Evolutionary conservation across 2,113 vertebrate species (phyloP), one percentile per base, ranked within the genome.

Genomic region (Hippocampus guttulatus): DNA sequence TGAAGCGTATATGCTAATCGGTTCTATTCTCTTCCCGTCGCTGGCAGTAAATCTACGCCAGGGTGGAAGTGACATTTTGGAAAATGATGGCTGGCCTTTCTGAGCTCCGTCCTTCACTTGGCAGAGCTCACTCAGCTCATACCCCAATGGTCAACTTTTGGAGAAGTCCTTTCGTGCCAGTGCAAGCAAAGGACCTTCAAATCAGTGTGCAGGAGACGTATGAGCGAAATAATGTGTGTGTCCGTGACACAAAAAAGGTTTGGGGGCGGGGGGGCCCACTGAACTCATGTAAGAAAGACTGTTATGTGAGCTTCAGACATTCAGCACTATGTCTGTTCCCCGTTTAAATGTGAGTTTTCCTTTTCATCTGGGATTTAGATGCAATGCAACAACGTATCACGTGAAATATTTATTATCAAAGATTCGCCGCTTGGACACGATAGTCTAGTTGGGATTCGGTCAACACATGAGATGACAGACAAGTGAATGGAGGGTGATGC

Each of bases 51-150:
- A 67, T 57, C 62, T 69, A 66, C 63, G 65, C 66, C 67, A 8
- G 68, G 64, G 75, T 57, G 11, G 57, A 20, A 66, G 49, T 78
- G 85, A 78, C 75, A 76, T 83, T 81, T 79, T 58, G 61, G 55
- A 81, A 55, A 58, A 75, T 74, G 64, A 76, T 79, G 77, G 66
- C 68, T 62, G 71, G 30, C 70, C 68, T 72, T 72, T 61, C 55
- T 23, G 15, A 54, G 43, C 54, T 25, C 38, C 1, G 15, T 27
- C 54, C 25, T 61, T 64, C 64, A 18, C 49, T 5, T 73, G 41
- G 5, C n/a, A 8, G 66, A 58, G 25, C 62, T 38, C 73, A 47
- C 41, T 0, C 18, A 51, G 30, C 23, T 49, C 73, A 71, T 20
- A 62, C 38, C 43, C 41, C 41, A 11, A 23, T 0, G 9, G 67